Base-by-base conservation (phyloP, 1,140 invertebrate genomes). In the Dreissena polymorpha region DNA sequence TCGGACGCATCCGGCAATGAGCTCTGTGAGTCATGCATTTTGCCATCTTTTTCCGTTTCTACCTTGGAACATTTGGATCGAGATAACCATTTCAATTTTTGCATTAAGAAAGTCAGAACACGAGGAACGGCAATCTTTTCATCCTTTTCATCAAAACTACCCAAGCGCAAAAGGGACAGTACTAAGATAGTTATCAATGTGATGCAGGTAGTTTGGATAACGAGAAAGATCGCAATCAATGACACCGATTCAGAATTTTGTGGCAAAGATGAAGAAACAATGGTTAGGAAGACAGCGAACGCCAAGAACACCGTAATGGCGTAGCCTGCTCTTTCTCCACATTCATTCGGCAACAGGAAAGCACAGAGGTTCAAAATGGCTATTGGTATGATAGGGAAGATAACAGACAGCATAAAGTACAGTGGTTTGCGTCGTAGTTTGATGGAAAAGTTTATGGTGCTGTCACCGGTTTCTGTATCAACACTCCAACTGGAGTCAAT, bases 381-480 rank as follows among this genome's bases (percentile, higher is more conserved):
- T 50, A 79, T 25, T 50, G 70, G 21, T 13, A 69, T 70, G 21
- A 79, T 60, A 13, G 76, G 65, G n/a, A 79, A 64, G 23, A 79
- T 70, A 16, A 79, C 53, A 2, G 65, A 70, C 12, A 79, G 50
- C 27, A 79, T 53, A 18, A 70, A 50, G 39, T 79, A 57, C n/a
- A 57, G 49, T 27, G 76, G 65, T 60, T 79, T 39, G 2, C 39
- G 39, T 39, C 8, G 2, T 8, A 39, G 39, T 39, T 8, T 39
- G 39, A 63, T 2, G 23, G 60, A 21, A 25, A 63, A 63, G 60
- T 10, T 63, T 21, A 63, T 63, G 23, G 60, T 21, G 60, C 18
- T 21, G 18, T 63, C 60, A 25, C 60, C 60, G 2, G 6, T 2
- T n/a, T 69, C 27, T 3, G 2, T 10, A 2, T 63, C 60, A 21